Evolutionary conservation across 2,888 invertebrate species (phyloP).

Genomic region (Agrotis segetum): DNA sequence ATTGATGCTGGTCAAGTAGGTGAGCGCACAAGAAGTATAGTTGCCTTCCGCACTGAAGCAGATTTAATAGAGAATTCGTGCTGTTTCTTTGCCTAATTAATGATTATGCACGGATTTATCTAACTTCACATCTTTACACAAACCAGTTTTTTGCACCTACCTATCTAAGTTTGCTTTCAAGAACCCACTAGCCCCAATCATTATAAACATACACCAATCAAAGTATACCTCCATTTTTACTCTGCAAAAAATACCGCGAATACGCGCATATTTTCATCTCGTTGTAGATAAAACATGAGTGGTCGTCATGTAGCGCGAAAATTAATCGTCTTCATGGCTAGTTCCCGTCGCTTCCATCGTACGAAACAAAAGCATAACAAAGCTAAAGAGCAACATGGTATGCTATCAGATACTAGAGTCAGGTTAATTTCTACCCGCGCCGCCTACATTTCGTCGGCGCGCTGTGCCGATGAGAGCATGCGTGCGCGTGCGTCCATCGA

Average conservation of each 20-base stretch:
- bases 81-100: conserved; percentile 29
- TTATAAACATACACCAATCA: conserved; percentile 6
- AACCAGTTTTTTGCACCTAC: conserved; percentile 6
- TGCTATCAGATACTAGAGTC: conserved; percentile 67
- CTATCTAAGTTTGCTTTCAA: conserved; percentile 17
- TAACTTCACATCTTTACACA: conserved; percentile 3
- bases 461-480: conserved; percentile 63
- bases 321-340: conserved; percentile 75
- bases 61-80: conserved; percentile 1
- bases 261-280: conserved; percentile 42
- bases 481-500: conserved; percentile 67
- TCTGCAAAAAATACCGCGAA: conserved; percentile 35
- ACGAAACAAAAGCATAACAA: conserved; percentile 64
- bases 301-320: conserved; percentile 65
- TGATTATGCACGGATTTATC: conserved; percentile 2
- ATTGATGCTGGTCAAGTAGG: conserved; percentile 41
- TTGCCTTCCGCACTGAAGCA: conserved; percentile 34
- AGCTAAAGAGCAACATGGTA: conserved; percentile 66
- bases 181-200: neutral
- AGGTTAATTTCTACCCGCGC: conserved; percentile 73
- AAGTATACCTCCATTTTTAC: conserved; percentile 2
- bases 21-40: conserved; percentile 1
- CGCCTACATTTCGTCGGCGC: conserved; percentile 80
- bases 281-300: conserved; percentile 48
- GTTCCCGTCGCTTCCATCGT: conserved; percentile 66